Evolutionary conservation across 2,113 vertebrate species (phyloP).

Genomic region (Capricornis sumatraensis): DNA sequence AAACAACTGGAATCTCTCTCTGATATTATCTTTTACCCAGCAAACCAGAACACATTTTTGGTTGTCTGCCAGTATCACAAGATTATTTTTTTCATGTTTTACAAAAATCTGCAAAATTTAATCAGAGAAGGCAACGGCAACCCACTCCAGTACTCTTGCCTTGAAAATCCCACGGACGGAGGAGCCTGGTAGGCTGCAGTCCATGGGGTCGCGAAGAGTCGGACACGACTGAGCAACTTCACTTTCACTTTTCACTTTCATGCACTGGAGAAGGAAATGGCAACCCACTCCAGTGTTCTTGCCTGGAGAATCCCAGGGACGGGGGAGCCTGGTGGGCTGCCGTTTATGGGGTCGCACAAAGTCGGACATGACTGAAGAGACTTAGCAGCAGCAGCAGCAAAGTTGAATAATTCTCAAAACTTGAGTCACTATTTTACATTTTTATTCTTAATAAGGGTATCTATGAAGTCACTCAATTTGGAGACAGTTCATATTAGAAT

Average conservation of each 20-base stretch:
- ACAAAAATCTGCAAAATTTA: neutral
- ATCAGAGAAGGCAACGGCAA: neutral
- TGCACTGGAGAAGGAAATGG: neutral
- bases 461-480: slow-evolving; percentile 1
- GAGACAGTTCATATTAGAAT: neutral
- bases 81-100: neutral
- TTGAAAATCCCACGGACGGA: neutral
- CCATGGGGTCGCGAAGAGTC: no score
- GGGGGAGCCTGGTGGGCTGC: neutral
- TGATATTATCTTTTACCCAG: neutral
- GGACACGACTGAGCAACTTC: neutral
- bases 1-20: neutral
- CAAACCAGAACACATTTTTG: neutral
- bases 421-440: slow-evolving; percentile 2
- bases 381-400: neutral
- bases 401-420: slow-evolving; percentile 11
- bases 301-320: neutral
- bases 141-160: neutral
- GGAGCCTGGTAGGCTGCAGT: neutral
- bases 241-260: neutral
- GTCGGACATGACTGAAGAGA: neutral
- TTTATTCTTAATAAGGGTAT: neutral
- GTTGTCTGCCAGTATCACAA: neutral
- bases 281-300: neutral
- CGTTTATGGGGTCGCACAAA: neutral